These are phyloP conservation scores for Agrochola circellaris DNA, from an alignment of 2,888 invertebrate genomes.

Conservation along the genomic window DNA sequence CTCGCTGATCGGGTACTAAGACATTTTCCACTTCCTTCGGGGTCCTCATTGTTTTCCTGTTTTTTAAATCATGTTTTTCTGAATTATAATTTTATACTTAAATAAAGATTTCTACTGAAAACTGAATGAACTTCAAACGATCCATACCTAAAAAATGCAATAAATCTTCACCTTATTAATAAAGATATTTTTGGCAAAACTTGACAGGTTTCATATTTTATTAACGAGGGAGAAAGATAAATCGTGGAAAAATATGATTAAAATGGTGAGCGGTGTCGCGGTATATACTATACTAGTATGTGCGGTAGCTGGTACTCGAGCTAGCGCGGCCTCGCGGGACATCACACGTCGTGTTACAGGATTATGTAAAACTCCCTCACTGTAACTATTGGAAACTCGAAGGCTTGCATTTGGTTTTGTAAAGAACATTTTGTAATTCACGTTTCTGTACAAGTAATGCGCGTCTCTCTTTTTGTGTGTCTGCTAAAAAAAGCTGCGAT, in stretches of 20 bases:
- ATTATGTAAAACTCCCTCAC: slow-evolving; percentile 42
- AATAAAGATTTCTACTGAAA: too few species aligned
- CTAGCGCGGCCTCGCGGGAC: slow-evolving; percentile 43
- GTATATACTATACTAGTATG: slow-evolving; percentile 1
- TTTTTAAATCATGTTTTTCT: too few species aligned
- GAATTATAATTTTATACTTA: too few species aligned
- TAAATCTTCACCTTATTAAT: slow-evolving; percentile 24
- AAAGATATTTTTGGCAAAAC: slow-evolving; percentile 38
- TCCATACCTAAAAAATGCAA: too few species aligned
- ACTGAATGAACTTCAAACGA: too few species aligned
- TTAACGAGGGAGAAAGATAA: slow-evolving; percentile 53
- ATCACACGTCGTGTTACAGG: slow-evolving; percentile 28
- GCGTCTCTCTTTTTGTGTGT: neutral
- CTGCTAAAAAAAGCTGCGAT: too few species aligned
- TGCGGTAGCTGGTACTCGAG: slow-evolving; percentile 7
- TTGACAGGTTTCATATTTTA: slow-evolving; percentile 44
- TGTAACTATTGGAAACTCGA: slow-evolving; percentile 29
- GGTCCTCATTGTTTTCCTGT: too few species aligned
- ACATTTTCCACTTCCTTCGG: too few species aligned
- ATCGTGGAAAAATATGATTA: slow-evolving; percentile 49
- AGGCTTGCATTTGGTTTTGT: neutral
- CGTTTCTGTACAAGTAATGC: neutral
- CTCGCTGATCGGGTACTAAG: too few species aligned
- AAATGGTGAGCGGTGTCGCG: slow-evolving; percentile 15
- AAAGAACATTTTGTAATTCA: slow-evolving; percentile 11